Conservation (phyloP, 2,797 vertebrate genomes). For the Rousettus madagascariensis region DNA sequence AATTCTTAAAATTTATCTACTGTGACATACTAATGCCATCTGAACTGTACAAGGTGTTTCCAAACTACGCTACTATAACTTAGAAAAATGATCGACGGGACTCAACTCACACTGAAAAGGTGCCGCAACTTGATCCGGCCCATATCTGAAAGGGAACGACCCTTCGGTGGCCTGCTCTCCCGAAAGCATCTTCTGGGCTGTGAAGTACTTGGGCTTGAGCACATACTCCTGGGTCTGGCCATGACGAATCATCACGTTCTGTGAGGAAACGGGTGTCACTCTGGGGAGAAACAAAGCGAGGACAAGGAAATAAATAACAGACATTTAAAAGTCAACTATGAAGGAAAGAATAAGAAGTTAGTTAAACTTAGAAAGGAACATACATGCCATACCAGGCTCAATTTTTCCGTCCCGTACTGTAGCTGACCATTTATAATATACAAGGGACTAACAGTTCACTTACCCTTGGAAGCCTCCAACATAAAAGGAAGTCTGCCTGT, state of each 20-base stretch:
- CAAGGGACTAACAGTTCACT: background rate
- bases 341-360: background rate
- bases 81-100: background rate
- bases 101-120: conserved; percentile 90
- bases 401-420: background rate
- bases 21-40: conserved; percentile 36
- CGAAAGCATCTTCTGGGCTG: conserved; percentile 87
- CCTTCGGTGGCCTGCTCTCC: conserved; percentile 90
- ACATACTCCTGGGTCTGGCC: conserved; percentile 93
- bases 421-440: background rate
- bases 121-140: conserved; percentile 84
- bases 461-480: background rate
- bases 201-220: conserved; percentile 94
- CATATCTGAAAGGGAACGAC: conserved; percentile 88
- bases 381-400: background rate
- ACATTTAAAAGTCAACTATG: conserved; percentile 14
- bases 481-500: background rate
- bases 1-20: conserved; percentile 50
- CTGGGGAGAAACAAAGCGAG: conserved; percentile 81
- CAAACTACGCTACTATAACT: background rate
- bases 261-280: conserved; percentile 87
- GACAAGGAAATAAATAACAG: conserved; percentile 32
- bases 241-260: conserved; percentile 88
- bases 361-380: background rate
- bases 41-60: background rate